These are phyloP conservation scores for Matsumurasca onukii DNA, from an alignment of 1,140 invertebrate genomes.

Conservation along the genomic window DNA sequence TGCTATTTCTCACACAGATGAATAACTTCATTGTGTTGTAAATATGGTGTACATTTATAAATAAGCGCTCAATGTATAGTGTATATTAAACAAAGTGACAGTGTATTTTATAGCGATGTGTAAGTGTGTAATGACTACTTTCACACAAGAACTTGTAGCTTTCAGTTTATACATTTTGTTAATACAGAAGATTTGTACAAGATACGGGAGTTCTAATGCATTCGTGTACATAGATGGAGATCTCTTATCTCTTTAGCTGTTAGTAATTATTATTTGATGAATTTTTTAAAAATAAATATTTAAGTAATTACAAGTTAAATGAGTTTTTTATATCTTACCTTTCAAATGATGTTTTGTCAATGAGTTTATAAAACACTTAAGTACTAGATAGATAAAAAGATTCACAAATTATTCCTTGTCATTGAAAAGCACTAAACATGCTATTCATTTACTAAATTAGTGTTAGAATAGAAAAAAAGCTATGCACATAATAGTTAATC, in stretches of 20 bases:
- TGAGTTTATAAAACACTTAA: too few species aligned
- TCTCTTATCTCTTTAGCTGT: conserved; percentile 20
- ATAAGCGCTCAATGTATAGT: conserved; percentile 26
- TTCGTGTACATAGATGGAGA: neutral
- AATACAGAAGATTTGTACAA: neutral
- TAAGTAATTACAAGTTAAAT: conserved; percentile 18
- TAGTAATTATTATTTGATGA: conserved; percentile 21
- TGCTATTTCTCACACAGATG: neutral
- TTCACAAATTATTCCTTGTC: too few species aligned
- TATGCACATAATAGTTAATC: too few species aligned
- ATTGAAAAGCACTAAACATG: too few species aligned
- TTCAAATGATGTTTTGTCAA: too few species aligned
- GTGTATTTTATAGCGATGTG: neutral
- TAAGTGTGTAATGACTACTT: neutral
- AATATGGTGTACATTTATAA: conserved; percentile 15
- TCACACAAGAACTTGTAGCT: conserved; percentile 21
- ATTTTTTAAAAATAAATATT: conserved; percentile 26
- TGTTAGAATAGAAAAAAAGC: too few species aligned
- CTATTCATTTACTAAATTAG: too few species aligned
- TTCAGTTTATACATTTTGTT: conserved; percentile 20
- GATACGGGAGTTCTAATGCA: neutral
- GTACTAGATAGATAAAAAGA: too few species aligned
- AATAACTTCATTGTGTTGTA: neutral
- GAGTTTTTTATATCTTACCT: neutral
- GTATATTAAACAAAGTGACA: conserved; percentile 10